phyloP scores from a whole-genome alignment of 2,888 invertebrate genomes.

The Frankliniella intonsa region DNA sequence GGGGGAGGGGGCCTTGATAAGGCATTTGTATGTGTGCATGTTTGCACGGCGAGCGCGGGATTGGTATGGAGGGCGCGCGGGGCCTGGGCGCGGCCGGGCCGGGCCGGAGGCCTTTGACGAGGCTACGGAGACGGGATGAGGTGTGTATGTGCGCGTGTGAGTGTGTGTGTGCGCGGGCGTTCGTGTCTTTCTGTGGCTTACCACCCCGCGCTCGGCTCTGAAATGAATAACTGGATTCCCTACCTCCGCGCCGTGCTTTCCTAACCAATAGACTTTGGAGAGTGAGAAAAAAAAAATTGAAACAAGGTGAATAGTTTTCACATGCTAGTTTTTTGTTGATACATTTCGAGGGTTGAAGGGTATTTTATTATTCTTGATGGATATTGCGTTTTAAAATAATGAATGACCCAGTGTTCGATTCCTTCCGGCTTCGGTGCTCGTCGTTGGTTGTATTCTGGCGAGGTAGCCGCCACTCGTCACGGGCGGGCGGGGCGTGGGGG shows the following conservation, averaged over 20 bases:
- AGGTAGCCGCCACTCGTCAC: too few species aligned
- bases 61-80: constrained; percentile 13
- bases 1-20: constrained; percentile 1
- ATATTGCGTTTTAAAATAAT: too few species aligned
- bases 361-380: too few species aligned
- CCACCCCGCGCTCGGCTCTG: background rate
- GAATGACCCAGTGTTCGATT: too few species aligned
- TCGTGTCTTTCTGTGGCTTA: background rate
- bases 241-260: background rate
- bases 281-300: too few species aligned
- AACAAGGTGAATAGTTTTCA: too few species aligned
- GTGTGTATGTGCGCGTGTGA: background rate
- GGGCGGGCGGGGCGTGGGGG: background rate
- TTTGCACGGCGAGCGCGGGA: constrained; percentile 19
- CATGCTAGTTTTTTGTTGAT: too few species aligned
- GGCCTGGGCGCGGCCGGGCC: background rate
- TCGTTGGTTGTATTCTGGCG: too few species aligned
- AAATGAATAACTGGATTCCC: background rate
- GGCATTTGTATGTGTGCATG: constrained; percentile 25
- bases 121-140: background rate
- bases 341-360: too few species aligned
- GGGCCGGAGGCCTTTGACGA: constrained; percentile 11
- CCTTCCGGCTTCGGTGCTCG: too few species aligned
- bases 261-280: too few species aligned
- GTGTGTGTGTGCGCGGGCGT: background rate